phyloP scores from a whole-genome alignment of 2,888 invertebrate species.

The Lasioglossum lativentre region DNA sequence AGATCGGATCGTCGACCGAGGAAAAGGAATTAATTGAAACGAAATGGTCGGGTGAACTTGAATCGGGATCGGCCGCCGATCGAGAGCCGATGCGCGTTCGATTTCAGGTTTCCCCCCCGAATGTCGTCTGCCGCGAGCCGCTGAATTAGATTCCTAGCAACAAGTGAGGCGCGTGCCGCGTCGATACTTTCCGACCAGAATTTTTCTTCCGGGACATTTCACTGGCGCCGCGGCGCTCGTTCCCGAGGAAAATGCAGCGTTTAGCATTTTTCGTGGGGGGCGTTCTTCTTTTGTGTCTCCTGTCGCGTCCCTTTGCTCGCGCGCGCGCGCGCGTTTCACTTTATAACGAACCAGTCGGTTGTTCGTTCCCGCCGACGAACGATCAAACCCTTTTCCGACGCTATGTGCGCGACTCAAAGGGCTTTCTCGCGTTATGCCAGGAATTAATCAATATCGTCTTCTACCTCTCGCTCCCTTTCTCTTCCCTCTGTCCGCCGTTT shows the following conservation, averaged over 20 bases:
- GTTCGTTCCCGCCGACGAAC: conserved; percentile 17
- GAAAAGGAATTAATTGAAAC: conserved; percentile 49
- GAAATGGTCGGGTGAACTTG: conserved; percentile 20
- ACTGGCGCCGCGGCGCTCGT: no score
- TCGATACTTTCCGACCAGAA: background rate
- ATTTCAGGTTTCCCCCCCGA: conserved; percentile 21
- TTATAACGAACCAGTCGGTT: conserved; percentile 47
- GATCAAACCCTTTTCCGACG: conserved; percentile 41
- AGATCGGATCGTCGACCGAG: conserved; percentile 20
- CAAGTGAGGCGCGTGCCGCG: conserved; percentile 58
- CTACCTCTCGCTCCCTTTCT: background rate
- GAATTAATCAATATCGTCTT: conserved; percentile 57
- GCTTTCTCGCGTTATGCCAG: conserved; percentile 35
- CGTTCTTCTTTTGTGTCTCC: background rate
- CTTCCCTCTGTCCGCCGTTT: background rate
- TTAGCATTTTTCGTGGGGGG: conserved; percentile 37
- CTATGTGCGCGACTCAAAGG: conserved; percentile 43
- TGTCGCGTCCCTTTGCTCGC: conserved; percentile 21
- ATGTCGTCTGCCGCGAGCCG: conserved; percentile 22
- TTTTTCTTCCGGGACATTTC: background rate
- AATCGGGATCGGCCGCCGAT: conserved; percentile 19
- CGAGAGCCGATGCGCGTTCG: background rate
- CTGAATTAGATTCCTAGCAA: conserved; percentile 56
- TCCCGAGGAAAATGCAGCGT: conserved; percentile 13
- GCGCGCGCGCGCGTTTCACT: conserved; percentile 27